Conservation (phyloP, 35 echinoderm and acorn worm species). For the Patiria miniata region DNA sequence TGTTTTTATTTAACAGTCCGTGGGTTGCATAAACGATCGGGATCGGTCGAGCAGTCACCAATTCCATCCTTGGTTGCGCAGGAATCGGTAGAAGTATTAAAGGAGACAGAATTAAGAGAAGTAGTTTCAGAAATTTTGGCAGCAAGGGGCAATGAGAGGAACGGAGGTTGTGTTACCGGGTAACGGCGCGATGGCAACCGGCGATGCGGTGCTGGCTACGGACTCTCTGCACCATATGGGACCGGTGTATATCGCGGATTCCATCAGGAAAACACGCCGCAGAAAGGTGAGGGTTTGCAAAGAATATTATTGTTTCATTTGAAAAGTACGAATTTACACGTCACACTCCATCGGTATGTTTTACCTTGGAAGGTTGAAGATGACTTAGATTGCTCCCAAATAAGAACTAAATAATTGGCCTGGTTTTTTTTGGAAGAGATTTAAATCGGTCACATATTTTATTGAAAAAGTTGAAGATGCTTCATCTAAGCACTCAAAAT, state of each 20-base stretch:
- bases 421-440: too few species aligned
- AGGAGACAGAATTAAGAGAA: not conserved
- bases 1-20: not conserved
- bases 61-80: not conserved
- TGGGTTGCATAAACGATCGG: not conserved
- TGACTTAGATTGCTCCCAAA: too few species aligned
- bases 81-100: not conserved
- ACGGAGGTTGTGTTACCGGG: not conserved
- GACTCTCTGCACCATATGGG: not conserved
- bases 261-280: conserved; percentile 64
- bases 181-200: not conserved
- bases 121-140: not conserved
- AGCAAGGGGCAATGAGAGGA: not conserved
- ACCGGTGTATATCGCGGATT: conserved; percentile 75
- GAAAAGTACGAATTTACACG: too few species aligned
- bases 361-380: too few species aligned
- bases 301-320: conserved; percentile 21
- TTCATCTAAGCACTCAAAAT: too few species aligned
- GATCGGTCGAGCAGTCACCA: not conserved
- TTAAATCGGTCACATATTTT: too few species aligned
- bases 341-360: too few species aligned
- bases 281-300: conserved; percentile 59
- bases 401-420: too few species aligned
- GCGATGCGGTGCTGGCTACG: not conserved
- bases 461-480: too few species aligned